These are phyloP conservation scores for Resseliella maxima DNA, from an alignment of 2,888 invertebrate genomes.

Conservation along the genomic window DNA sequence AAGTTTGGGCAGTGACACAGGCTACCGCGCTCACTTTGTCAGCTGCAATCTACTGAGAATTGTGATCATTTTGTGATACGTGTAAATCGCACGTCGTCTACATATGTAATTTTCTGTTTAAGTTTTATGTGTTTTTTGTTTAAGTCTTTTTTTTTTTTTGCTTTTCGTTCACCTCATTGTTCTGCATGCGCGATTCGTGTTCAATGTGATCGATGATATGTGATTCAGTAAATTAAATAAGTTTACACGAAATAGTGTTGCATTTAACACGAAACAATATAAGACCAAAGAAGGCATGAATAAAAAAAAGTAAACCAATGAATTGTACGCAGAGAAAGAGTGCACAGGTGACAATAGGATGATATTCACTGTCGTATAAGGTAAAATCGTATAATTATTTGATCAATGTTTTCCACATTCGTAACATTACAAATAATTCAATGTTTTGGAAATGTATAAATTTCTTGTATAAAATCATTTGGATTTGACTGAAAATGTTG, in stretches of 20 bases:
- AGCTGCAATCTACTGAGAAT: not conserved
- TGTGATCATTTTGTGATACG: slow-evolving; percentile 29
- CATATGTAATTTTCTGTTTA: slow-evolving; percentile 33
- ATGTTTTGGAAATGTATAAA: not conserved
- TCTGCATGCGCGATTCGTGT: not conserved
- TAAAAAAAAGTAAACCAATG: not conserved
- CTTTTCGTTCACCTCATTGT: not conserved
- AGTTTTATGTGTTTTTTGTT: not conserved
- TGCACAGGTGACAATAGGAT: slow-evolving; percentile 37
- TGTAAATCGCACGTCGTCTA: slow-evolving; percentile 54
- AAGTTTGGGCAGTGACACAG: slow-evolving; percentile 31
- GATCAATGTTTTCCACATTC: slow-evolving; percentile 28
- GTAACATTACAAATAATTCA: not conserved
- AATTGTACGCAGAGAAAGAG: not conserved
- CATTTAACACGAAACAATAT: slow-evolving; percentile 19
- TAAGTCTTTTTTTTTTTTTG: not conserved
- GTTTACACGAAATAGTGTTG: slow-evolving; percentile 54
- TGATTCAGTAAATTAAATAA: slow-evolving; percentile 46
- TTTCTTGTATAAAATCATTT: not conserved
- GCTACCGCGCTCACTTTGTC: not conserved
- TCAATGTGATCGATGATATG: not conserved
- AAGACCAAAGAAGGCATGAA: slow-evolving; percentile 38
- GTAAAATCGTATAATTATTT: slow-evolving; percentile 39
- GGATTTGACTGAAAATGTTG: not conserved
- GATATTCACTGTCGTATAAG: slow-evolving; percentile 23